Evolutionary conservation across 2,797 vertebrate species (phyloP).

Genomic region (Hephaestus fuliginosus): DNA sequence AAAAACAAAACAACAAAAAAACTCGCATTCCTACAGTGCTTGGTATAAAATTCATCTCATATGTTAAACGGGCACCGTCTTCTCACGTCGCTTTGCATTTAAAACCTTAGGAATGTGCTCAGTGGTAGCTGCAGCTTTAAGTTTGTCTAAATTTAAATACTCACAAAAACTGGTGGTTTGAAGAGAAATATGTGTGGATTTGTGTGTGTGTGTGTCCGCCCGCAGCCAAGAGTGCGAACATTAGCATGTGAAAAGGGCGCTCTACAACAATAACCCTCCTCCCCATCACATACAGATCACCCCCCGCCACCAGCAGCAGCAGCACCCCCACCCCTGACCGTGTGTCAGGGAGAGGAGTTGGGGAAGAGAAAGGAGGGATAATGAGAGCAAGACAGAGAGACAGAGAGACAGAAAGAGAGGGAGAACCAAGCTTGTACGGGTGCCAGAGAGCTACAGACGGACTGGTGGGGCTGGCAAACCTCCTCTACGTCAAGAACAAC

Average conservation of each 20-base stretch:
- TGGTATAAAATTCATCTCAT: not conserved
- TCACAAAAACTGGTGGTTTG: constrained; percentile 58
- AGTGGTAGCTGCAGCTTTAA: constrained; percentile 40
- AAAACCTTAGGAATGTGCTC: constrained; percentile 44
- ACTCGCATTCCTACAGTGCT: constrained; percentile 14
- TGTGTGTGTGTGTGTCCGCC: constrained; percentile 37
- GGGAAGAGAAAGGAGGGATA: constrained; percentile 70
- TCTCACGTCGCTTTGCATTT: constrained; percentile 13
- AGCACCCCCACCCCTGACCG: constrained; percentile 48
- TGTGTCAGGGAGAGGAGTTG: constrained; percentile 63
- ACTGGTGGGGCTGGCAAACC: constrained; percentile 71
- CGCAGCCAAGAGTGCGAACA: constrained; percentile 67
- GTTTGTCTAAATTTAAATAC: constrained; percentile 59
- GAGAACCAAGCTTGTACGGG: constrained; percentile 55
- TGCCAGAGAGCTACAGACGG: constrained; percentile 73
- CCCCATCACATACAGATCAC: constrained; percentile 68
- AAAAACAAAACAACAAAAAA: not conserved
- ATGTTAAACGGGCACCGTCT: not conserved
- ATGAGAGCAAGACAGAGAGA: constrained; percentile 72
- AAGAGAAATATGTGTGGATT: constrained; percentile 57
- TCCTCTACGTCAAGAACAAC: constrained; percentile 64
- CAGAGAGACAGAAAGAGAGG: constrained; percentile 8
- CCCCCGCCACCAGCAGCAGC: constrained; percentile 50
- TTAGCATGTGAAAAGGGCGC: constrained; percentile 81
- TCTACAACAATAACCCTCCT: constrained; percentile 73